Conservation (phyloP, 1,140 invertebrate genomes). For the Ectropis grisescens region DNA sequence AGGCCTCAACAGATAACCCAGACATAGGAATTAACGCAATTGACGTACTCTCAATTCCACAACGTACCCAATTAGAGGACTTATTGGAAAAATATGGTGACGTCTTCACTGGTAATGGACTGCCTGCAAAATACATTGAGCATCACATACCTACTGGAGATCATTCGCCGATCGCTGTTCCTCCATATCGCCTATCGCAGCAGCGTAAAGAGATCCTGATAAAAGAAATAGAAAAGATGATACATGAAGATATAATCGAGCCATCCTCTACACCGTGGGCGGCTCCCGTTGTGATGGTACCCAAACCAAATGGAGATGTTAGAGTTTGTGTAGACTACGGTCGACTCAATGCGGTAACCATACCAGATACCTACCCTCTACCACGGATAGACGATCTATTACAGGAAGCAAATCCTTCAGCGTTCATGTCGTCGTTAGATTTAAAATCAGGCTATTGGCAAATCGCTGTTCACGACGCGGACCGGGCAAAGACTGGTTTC, state of each 20-base stretch:
- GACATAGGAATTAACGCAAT: too few relatives aligned
- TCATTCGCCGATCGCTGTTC: conserved; percentile 11
- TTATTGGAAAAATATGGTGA: background rate
- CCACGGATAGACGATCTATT: conserved; percentile 60
- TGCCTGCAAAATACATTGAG: background rate
- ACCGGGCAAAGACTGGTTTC: conserved; percentile 48
- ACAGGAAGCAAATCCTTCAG: conserved; percentile 21
- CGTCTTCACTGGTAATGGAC: background rate
- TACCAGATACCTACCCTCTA: conserved; percentile 46
- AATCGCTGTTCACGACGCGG: conserved; percentile 22
- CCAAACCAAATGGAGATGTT: conserved; percentile 9
- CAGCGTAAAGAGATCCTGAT: conserved; percentile 4
- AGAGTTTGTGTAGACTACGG: conserved; percentile 16
- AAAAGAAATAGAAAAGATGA: conserved; percentile 15
- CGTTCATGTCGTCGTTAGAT: conserved; percentile 39
- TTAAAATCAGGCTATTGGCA: conserved; percentile 41
- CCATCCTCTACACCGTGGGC: conserved; percentile 16
- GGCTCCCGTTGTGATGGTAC: conserved; percentile 16
- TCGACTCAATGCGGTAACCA: conserved; percentile 31
- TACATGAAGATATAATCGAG: conserved; percentile 12
- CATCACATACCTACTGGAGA: conserved; percentile 1
- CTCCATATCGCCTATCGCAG: conserved; percentile 18
- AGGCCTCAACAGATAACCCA: too few relatives aligned
- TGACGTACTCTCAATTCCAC: background rate
- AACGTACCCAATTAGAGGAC: background rate